Evolutionary conservation across 2,113 vertebrate genomes (phyloP), one percentile per base, ranked within the genome.

Genomic region (Epinephelus lanceolatus): DNA sequence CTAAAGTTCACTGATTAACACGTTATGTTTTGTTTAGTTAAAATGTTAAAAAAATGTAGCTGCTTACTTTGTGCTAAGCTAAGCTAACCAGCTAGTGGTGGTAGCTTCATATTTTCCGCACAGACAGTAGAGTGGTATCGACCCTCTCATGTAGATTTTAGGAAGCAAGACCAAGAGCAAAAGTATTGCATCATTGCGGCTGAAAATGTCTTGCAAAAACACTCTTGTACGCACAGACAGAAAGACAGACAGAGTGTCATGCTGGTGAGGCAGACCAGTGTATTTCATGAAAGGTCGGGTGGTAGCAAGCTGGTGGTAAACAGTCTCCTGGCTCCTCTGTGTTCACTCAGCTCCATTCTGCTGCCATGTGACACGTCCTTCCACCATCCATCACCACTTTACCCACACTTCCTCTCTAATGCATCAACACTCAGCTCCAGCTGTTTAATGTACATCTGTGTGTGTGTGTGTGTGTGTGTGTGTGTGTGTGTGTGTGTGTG

Each of bases 331-430:
- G 74, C 62, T 68, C 47, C 33, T 87, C 61, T 65, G 69, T 0
- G 15, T 52, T 80, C 11, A 21, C 66, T 83, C 59, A 61, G 60
- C 51, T 51, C 51, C 33, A 2, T 71, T 73, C 87, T 55, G 77
- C 82, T 60, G 69, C 62, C 42, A 40, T 2, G 45, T 25, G 57
- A 83, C 79, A 19, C 75, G 45, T 65, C 15, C 86, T 53, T 61
- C 69, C 82, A 66, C 69, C 65, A 69, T 89, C 83, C 49, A 53
- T 86, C 78, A 81, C 17, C 56, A 17, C 75, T 73, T 71, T 66
- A 59, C 57, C 88, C 77, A 70, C 42, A 62, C 85, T 52, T 76
- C 75, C 69, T 71, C 69, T 40, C 52, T 30, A 67, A 68, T 71
- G 80, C 53, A 63, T 73, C 71, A 25, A 57, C 59, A 2, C 42